Conservation (phyloP, 2,113 vertebrate species). For the Ceyx melanurus region DNA sequence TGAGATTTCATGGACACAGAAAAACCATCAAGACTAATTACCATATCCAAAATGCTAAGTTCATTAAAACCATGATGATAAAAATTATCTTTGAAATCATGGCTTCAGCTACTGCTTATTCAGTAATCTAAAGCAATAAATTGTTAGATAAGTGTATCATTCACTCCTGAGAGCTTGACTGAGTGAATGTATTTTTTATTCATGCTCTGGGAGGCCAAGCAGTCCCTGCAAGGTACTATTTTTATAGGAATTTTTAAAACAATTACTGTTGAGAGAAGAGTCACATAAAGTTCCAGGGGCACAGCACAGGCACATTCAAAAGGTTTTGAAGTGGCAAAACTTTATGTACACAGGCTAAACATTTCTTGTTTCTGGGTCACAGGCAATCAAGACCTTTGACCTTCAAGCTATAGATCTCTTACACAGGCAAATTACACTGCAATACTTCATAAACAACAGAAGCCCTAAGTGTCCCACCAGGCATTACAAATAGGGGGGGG, state of each 20-base stretch:
- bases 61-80: not conserved
- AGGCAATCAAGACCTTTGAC: conserved; percentile 53
- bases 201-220: not conserved
- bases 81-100: not conserved
- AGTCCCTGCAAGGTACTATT: not conserved
- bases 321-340: conserved; percentile 50
- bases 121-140: not conserved
- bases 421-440: conserved; percentile 72
- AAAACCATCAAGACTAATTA: not conserved
- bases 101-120: not conserved
- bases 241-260: conserved; percentile 19
- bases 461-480: conserved; percentile 56
- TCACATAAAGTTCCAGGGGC: conserved; percentile 4
- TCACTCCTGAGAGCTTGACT: not conserved
- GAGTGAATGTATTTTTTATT: not conserved
- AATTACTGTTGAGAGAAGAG: not conserved
- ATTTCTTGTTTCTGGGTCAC: conserved; percentile 69
- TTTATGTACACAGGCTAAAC: conserved; percentile 44
- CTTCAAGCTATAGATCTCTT: conserved; percentile 71
- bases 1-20: not conserved
- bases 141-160: not conserved
- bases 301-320: conserved; percentile 32
- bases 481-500: conserved; percentile 51
- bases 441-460: conserved; percentile 72
- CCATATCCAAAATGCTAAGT: not conserved